Conservation (phyloP, 2,113 vertebrate genomes). For the Raphicerus campestris region DNA sequence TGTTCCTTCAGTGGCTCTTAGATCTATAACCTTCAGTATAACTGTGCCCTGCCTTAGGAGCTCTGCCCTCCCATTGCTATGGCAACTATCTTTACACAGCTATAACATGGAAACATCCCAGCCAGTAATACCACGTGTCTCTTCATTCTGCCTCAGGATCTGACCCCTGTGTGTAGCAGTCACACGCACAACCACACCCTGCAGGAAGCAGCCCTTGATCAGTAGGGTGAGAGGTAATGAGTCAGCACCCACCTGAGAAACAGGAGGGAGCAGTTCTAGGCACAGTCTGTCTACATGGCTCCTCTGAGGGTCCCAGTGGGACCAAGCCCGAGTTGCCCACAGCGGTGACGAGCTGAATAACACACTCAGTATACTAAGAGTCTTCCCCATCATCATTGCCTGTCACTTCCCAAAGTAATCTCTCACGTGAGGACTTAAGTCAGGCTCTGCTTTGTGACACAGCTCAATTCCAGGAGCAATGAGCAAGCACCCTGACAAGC, state of each 20-base stretch:
- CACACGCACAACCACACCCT: neutral
- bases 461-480: neutral
- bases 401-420: neutral
- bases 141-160: neutral
- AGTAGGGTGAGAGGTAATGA: neutral
- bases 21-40: neutral
- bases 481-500: neutral
- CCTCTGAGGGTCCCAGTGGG: neutral
- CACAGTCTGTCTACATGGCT: neutral
- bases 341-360: neutral
- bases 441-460: neutral
- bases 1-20: neutral
- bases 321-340: neutral
- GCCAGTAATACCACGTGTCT: fast-evolving
- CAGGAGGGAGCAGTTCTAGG: neutral
- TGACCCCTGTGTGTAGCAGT: neutral
- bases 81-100: neutral
- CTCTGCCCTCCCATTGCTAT: neutral
- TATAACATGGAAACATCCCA: fast-evolving
- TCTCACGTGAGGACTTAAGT: neutral
- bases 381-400: neutral
- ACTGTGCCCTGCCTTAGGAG: neutral
- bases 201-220: neutral
- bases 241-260: neutral
- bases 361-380: neutral